Conservation (phyloP, 2,888 invertebrate genomes). For the Agapetus fuscipes region DNA sequence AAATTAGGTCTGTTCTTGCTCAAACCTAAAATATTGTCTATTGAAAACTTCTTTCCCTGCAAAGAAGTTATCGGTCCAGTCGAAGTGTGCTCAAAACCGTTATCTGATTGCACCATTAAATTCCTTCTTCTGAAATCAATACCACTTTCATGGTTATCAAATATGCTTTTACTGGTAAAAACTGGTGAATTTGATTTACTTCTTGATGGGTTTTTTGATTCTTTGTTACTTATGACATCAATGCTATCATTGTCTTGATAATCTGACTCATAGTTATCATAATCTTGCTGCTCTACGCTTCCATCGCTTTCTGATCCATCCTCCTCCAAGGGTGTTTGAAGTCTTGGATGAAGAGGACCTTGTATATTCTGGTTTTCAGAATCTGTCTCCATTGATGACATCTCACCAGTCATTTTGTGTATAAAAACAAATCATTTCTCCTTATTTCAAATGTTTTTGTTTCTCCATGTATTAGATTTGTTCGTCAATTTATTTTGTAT, state of each 20-base stretch:
- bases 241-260: conserved; percentile 17
- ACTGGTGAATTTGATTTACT: not conserved
- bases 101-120: not conserved
- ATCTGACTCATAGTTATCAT: conserved; percentile 15
- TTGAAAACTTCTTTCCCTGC: conserved; percentile 44
- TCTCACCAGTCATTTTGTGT: no score
- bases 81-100: not conserved
- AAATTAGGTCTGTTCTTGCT: conserved; percentile 4
- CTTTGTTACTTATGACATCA: conserved; percentile 13
- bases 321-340: not conserved
- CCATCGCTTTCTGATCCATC: conserved; percentile 15
- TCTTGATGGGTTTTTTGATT: not conserved
- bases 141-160: no score
- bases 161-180: not conserved
- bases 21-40: conserved; percentile 46
- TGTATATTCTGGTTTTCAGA: not conserved
- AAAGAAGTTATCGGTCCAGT: not conserved
- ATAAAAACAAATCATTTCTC: no score
- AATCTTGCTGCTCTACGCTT: conserved; percentile 9
- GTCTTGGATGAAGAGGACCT: no score
- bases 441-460: no score
- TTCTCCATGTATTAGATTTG: no score
- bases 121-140: no score
- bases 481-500: no score
- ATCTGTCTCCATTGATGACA: conserved; percentile 1